These are phyloP conservation scores for Ornithoptera priamus DNA, from an alignment of 2,888 invertebrate species.

Conservation along the genomic window DNA sequence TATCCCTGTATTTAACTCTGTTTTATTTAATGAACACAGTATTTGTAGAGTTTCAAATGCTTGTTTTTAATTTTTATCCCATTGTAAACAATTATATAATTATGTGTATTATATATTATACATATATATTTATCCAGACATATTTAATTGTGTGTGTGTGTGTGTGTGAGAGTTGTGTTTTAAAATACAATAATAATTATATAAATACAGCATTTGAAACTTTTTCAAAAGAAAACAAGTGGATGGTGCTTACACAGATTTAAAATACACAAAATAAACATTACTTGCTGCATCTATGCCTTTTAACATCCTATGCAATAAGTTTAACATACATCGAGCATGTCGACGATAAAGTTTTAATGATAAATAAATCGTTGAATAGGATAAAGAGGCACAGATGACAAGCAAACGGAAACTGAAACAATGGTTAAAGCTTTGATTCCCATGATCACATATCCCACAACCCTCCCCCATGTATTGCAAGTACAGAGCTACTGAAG, in stretches of 20 bases:
- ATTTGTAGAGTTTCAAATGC: constrained; percentile 62
- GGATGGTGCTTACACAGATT: constrained; percentile 62
- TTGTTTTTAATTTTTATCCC: constrained; percentile 29
- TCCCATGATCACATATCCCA: constrained; percentile 72
- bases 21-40: constrained; percentile 75
- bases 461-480: constrained; percentile 58
- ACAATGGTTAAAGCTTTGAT: constrained; percentile 78
- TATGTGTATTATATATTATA: constrained; percentile 31
- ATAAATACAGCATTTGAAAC: constrained; percentile 53
- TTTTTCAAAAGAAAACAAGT: constrained; percentile 47
- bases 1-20: constrained; percentile 79
- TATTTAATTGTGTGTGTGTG: background rate
- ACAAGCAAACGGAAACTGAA: constrained; percentile 65
- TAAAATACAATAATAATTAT: constrained; percentile 21
- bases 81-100: constrained; percentile 31
- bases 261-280: constrained; percentile 70
- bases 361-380: constrained; percentile 17
- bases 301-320: constrained; percentile 39
- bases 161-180: background rate
- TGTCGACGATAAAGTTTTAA: constrained; percentile 5
- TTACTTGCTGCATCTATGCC: constrained; percentile 57
- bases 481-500: constrained; percentile 69
- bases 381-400: constrained; percentile 52
- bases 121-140: constrained; percentile 17
- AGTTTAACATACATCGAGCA: constrained; percentile 4